A percentile compares a stretch with the other conserved stretches of the same genome.
These are phyloP conservation scores for Scaptomyza polygonia DNA, from an alignment of 2,888 invertebrate genomes.

Conservation along the genomic window DNA sequence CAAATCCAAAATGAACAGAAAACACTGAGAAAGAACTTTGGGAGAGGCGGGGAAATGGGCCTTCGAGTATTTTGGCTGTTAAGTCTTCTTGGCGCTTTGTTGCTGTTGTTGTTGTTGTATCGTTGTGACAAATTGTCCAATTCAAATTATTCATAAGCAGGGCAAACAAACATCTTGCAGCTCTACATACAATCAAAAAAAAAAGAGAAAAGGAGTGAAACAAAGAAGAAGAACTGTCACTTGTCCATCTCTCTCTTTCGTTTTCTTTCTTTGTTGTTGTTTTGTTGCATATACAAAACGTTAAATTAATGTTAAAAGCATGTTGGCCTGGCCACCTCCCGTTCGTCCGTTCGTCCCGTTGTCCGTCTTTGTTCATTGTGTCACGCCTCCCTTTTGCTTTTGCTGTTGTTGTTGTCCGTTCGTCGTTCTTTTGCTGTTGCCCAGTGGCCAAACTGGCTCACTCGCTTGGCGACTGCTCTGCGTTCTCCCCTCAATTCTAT, in stretches of 20 bases:
- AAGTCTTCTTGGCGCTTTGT: conserved; percentile 18
- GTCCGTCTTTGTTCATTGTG: background rate
- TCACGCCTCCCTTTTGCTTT: background rate
- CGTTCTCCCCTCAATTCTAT: background rate
- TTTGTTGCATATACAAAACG: conserved; percentile 45
- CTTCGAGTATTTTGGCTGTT: conserved; percentile 26
- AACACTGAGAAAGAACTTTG: background rate
- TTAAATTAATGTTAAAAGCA: conserved; percentile 65
- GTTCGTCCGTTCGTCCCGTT: no score
- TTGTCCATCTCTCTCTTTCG: background rate
- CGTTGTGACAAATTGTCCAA: conserved; percentile 55
- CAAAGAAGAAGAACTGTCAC: conserved; percentile 28
- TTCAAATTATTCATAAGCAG: conserved; percentile 74
- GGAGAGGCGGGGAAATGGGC: conserved; percentile 26
- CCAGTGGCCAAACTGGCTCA: conserved; percentile 24
- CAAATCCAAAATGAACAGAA: conserved; percentile 12
- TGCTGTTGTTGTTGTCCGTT: background rate
- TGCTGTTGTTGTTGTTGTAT: conserved; percentile 1
- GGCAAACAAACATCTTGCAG: conserved; percentile 65
- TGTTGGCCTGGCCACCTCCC: conserved; percentile 34
- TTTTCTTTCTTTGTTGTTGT: conserved; percentile 11
- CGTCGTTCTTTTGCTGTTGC: conserved; percentile 20
- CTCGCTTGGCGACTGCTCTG: conserved; percentile 5
- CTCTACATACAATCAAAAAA: conserved; percentile 23
- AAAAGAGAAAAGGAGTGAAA: conserved; percentile 2